Evolutionary conservation across 2,113 vertebrate genomes (phyloP).

Genomic region (Tenrec ecaudatus): DNA sequence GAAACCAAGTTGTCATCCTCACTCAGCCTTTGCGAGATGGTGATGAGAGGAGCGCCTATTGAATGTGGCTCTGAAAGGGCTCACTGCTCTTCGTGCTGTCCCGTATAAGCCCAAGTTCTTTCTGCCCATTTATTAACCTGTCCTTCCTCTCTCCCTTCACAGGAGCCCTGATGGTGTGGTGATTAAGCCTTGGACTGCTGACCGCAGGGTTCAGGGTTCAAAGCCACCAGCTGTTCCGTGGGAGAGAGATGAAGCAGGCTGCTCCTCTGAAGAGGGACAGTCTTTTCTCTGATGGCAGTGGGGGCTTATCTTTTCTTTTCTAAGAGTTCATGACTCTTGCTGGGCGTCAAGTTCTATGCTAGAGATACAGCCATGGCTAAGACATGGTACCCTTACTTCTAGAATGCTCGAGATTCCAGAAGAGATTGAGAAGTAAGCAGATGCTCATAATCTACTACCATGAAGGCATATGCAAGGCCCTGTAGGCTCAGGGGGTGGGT

Average conservation of each 20-base stretch:
- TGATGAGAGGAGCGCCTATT: not conserved
- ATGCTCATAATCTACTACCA: not conserved
- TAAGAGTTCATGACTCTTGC: not conserved
- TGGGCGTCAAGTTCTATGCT: not conserved
- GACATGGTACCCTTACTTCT: not conserved
- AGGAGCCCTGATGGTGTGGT: no score
- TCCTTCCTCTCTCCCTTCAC: not conserved
- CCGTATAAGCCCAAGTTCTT: not conserved
- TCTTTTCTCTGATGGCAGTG: no score
- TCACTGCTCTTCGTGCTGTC: not conserved
- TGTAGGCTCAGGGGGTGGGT: not conserved
- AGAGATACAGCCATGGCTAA: not conserved
- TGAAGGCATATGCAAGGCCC: not conserved
- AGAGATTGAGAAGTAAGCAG: not conserved
- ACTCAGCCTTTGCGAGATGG: not conserved
- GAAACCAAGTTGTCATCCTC: not conserved
- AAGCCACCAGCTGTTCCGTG: no score
- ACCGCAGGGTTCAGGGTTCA: no score
- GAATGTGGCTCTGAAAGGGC: not conserved
- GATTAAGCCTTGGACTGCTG: no score
- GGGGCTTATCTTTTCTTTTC: not conserved
- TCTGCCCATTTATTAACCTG: not conserved
- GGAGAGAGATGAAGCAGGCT: no score
- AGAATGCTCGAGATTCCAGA: not conserved
- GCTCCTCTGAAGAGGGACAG: no score